Conservation (phyloP, 2,888 invertebrate genomes). For the Chaitophorus viminalis region DNA sequence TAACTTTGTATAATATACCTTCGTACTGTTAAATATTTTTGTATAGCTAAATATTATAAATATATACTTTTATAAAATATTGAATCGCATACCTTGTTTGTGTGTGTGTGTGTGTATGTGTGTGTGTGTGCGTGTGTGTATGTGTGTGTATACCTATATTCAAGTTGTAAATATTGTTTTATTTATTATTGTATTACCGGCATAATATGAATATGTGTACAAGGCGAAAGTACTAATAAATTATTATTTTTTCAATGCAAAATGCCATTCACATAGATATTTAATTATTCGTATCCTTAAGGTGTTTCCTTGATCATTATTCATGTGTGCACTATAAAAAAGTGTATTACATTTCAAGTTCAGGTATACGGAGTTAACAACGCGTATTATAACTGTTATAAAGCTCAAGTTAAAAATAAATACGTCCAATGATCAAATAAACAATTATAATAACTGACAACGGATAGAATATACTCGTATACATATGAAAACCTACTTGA, state of each 20-base stretch:
- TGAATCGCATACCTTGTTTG: neutral
- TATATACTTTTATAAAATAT: neutral
- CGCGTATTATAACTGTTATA: neutral
- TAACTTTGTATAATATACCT: neutral
- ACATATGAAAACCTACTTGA: no score
- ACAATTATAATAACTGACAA: neutral
- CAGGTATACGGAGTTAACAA: neutral
- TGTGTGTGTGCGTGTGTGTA: no score
- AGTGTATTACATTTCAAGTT: no score
- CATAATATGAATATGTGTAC: no score
- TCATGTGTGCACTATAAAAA: neutral
- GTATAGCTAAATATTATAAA: neutral
- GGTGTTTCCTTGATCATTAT: neutral
- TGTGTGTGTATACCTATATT: no score
- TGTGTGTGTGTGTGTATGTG: no score
- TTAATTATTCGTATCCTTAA: neutral
- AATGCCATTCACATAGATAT: neutral
- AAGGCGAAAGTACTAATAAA: neutral
- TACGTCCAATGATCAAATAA: neutral
- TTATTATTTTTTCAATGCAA: neutral
- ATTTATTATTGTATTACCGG: no score
- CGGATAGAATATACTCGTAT: no score
- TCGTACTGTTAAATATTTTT: neutral
- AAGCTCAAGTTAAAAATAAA: no score
- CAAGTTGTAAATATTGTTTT: no score